Evolutionary conservation across 2,888 invertebrate genomes (phyloP).

Genomic region (Keiferia lycopersicella): DNA sequence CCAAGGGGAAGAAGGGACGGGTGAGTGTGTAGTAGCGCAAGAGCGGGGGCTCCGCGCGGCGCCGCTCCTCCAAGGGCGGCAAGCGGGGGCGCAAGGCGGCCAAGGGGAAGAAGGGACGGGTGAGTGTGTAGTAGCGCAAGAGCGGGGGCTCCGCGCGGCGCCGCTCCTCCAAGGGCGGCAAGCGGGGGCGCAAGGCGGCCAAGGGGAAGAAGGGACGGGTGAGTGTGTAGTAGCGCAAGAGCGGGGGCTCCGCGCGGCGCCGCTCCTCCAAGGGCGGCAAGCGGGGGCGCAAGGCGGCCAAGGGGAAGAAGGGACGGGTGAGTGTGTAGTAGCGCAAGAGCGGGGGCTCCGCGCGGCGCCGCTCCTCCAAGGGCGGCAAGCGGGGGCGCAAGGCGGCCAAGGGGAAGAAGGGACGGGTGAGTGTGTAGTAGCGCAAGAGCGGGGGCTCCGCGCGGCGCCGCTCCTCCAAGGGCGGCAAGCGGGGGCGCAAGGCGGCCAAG

Average conservation of each 20-base stretch:
- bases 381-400: slow-evolving; percentile 50
- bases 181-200: no score
- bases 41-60: slow-evolving; percentile 29
- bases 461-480: slow-evolving; percentile 43
- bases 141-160: no score
- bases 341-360: slow-evolving; percentile 25
- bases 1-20: slow-evolving; percentile 43
- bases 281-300: slow-evolving; percentile 47
- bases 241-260: slow-evolving; percentile 29
- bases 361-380: slow-evolving; percentile 43
- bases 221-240: slow-evolving; percentile 40
- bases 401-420: slow-evolving; percentile 38
- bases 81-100: slow-evolving; percentile 49
- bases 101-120: slow-evolving; percentile 42
- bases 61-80: slow-evolving; percentile 39
- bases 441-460: slow-evolving; percentile 23
- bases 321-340: slow-evolving; percentile 41
- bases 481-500: slow-evolving; percentile 50
- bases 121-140: background rate
- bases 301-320: slow-evolving; percentile 40
- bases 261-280: slow-evolving; percentile 42
- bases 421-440: slow-evolving; percentile 42
- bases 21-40: slow-evolving; percentile 40
- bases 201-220: no score
- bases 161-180: no score